Conservation (phyloP, 2,888 invertebrate species). For the Rhimphoctona megacephalus region DNA sequence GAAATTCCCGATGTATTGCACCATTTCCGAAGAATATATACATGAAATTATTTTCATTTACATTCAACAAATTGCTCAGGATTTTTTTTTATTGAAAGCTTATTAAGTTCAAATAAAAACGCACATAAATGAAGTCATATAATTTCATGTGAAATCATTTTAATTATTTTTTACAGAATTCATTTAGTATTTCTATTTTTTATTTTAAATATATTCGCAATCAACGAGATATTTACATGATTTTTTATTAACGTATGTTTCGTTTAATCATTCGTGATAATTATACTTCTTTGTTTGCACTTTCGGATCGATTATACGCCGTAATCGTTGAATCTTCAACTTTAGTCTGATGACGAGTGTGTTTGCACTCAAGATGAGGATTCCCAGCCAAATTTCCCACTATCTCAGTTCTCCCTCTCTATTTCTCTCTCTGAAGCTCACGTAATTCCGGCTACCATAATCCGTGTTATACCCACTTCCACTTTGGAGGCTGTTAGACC, state of each 20-base stretch:
- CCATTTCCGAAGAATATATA: neutral
- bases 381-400: conserved; percentile 56
- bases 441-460: conserved; percentile 66
- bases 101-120: neutral
- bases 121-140: neutral
- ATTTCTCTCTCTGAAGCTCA: conserved; percentile 22
- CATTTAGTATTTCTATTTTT: neutral
- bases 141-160: too few species aligned
- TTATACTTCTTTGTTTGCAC: neutral
- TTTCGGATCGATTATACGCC: conserved; percentile 38
- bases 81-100: too few species aligned
- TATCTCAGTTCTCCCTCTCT: conserved; percentile 12
- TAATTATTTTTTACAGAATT: neutral
- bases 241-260: neutral
- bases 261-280: neutral
- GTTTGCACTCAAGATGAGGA: conserved; percentile 44
- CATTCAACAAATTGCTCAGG: too few species aligned
- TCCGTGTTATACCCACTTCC: conserved; percentile 53
- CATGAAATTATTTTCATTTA: neutral
- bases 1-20: neutral
- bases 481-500: conserved; percentile 44
- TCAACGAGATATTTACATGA: neutral
- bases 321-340: conserved; percentile 59
- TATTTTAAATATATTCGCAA: too few species aligned
- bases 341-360: conserved; percentile 42